phyloP scores from a whole-genome alignment of 2,888 invertebrate genomes.

The Scaptomyza reducta region DNA sequence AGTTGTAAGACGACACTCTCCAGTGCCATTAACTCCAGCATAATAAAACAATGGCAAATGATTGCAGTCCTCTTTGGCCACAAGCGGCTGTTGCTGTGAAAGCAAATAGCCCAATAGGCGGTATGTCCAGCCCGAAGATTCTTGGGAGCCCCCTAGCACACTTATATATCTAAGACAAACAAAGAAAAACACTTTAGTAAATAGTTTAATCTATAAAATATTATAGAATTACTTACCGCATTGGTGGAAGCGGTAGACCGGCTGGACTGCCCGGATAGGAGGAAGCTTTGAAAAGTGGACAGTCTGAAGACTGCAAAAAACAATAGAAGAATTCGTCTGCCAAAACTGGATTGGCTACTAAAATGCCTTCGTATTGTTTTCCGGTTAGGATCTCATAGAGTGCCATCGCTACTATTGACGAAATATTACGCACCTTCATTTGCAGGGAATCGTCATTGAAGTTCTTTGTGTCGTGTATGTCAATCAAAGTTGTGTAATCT shows the following conservation, averaged over 20 bases:
- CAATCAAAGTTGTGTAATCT: slow-evolving; percentile 84
- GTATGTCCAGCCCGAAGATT: slow-evolving; percentile 83
- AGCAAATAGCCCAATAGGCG: slow-evolving; percentile 82
- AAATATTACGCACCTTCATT: slow-evolving; percentile 87
- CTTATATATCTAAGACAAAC: slow-evolving; percentile 80
- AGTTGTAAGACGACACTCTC: slow-evolving; percentile 89
- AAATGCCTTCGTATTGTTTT: slow-evolving; percentile 79
- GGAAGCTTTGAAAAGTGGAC: slow-evolving; percentile 87
- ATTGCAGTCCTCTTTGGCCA: slow-evolving; percentile 84
- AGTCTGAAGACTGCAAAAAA: slow-evolving; percentile 89
- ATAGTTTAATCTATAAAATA: neutral
- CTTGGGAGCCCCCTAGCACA: slow-evolving; percentile 81
- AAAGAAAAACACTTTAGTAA: too few relatives aligned
- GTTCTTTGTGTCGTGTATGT: slow-evolving; percentile 59
- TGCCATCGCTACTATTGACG: slow-evolving; percentile 87
- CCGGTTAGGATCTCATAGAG: slow-evolving; percentile 87
- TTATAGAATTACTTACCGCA: slow-evolving; percentile 67
- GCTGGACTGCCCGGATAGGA: slow-evolving; percentile 85
- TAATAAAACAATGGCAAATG: slow-evolving; percentile 86
- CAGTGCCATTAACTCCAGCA: slow-evolving; percentile 88
- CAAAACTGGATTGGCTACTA: slow-evolving; percentile 80
- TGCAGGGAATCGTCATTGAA: slow-evolving; percentile 85
- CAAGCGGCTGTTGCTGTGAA: slow-evolving; percentile 65
- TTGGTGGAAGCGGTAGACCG: slow-evolving; percentile 81
- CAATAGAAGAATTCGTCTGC: slow-evolving; percentile 91